Conservation (phyloP, 2,797 vertebrate species). For the Pseudochirops corinnae region DNA sequence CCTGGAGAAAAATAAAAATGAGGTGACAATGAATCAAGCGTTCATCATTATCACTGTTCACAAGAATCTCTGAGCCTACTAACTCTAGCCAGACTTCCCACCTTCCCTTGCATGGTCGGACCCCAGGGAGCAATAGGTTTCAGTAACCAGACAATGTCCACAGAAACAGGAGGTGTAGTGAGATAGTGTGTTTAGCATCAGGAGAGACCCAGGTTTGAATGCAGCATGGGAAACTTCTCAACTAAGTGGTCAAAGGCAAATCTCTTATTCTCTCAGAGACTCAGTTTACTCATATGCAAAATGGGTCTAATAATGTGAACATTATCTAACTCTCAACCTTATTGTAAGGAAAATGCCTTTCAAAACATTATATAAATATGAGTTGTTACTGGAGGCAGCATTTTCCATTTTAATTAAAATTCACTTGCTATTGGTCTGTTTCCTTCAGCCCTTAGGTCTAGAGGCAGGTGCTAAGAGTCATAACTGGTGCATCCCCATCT, state of each 20-base stretch:
- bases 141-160: constrained; percentile 2
- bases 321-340: not conserved
- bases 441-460: not conserved
- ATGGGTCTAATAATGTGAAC: not conserved
- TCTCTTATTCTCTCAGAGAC: not conserved
- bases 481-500: constrained; percentile 2
- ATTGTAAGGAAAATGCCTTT: not conserved
- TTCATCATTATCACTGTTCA: constrained; percentile 25
- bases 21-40: constrained; percentile 39
- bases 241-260: not conserved
- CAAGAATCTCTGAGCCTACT: not conserved
- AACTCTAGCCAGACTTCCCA: not conserved
- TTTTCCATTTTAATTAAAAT: constrained; percentile 63
- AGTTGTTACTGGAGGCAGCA: constrained; percentile 2
- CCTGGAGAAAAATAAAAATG: constrained; percentile 58
- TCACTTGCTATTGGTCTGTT: not conserved
- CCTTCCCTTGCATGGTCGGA: not conserved
- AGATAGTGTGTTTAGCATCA: not conserved
- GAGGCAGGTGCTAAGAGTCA: constrained; percentile 46
- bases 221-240: not conserved
- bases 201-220: not conserved
- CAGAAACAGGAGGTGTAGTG: not conserved
- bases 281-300: not conserved
- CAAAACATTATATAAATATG: constrained; percentile 5
- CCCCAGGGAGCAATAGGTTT: constrained; percentile 9